These are phyloP conservation scores for Tragelaphus oryx DNA, from an alignment of 2,797 vertebrate species.

Conservation along the genomic window DNA sequence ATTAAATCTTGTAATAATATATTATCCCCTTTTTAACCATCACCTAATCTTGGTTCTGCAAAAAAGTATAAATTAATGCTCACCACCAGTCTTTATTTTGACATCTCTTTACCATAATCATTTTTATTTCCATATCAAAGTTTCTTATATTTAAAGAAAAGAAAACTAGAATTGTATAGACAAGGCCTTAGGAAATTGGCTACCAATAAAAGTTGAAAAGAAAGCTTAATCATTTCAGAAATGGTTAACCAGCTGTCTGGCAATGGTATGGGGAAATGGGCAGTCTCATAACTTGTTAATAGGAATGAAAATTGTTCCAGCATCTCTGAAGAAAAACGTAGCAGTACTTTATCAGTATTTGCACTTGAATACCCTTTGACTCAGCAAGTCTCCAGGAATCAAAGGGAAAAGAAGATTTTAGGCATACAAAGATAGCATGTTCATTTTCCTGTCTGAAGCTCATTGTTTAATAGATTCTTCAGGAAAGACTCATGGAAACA, in stretches of 20 bases:
- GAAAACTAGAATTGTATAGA: neutral
- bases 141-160: conserved; percentile 21
- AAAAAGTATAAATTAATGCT: neutral
- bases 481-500: neutral
- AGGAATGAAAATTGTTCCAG: neutral
- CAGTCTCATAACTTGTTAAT: neutral
- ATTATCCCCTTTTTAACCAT: neutral
- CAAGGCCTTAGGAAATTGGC: neutral
- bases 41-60: neutral
- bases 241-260: neutral
- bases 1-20: neutral
- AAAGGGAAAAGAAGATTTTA: neutral
- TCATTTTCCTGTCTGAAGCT: neutral
- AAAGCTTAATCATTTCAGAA: conserved; percentile 13
- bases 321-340: neutral
- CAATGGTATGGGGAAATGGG: neutral
- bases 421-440: neutral
- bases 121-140: neutral
- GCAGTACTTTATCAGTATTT: neutral
- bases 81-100: neutral
- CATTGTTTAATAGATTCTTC: neutral
- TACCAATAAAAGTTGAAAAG: neutral
- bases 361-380: neutral
- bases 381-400: neutral
- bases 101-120: neutral